Evolutionary conservation across 2,113 vertebrate genomes (phyloP).

Genomic region (Crypturellus undulatus): DNA sequence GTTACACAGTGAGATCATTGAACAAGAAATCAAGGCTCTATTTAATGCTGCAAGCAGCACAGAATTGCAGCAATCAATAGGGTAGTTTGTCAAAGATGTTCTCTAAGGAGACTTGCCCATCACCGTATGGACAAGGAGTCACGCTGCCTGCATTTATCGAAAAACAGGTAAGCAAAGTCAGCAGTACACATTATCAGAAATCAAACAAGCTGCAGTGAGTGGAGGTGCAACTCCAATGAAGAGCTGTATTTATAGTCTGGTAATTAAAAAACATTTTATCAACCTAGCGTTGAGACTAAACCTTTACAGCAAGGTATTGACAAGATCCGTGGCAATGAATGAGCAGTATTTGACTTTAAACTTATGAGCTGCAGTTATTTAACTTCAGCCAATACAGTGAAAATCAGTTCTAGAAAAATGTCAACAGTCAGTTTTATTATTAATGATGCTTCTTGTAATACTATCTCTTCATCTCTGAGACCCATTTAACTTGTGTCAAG

Average conservation of each 20-base stretch:
- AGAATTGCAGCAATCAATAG: conserved; percentile 89
- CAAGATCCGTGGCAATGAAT: conserved; percentile 77
- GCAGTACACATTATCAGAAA: conserved; percentile 95
- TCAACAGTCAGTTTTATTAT: conserved; percentile 72
- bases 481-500: conserved; percentile 56
- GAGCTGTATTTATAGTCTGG: conserved; percentile 89
- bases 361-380: conserved; percentile 86
- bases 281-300: conserved; percentile 78
- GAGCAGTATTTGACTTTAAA: conserved; percentile 88
- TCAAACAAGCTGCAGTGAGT: conserved; percentile 86
- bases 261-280: conserved; percentile 99
- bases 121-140: conserved; percentile 69
- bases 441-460: conserved; percentile 68
- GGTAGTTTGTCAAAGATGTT: conserved; percentile 92
- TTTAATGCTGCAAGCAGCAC: conserved; percentile 90
- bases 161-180: conserved; percentile 90
- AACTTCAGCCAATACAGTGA: conserved; percentile 74
- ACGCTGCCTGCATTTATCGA: conserved; percentile 75
- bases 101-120: conserved; percentile 83
- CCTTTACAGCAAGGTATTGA: conserved; percentile 86
- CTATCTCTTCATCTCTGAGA: conserved; percentile 36
- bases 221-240: conserved; percentile 75
- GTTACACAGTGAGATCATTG: conserved; percentile 87
- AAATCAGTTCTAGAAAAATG: conserved; percentile 69
- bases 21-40: conserved; percentile 89